Evolutionary conservation across 2,113 vertebrate genomes (phyloP), one percentile per base, ranked within the genome.

Genomic region (Cervus canadensis): DNA sequence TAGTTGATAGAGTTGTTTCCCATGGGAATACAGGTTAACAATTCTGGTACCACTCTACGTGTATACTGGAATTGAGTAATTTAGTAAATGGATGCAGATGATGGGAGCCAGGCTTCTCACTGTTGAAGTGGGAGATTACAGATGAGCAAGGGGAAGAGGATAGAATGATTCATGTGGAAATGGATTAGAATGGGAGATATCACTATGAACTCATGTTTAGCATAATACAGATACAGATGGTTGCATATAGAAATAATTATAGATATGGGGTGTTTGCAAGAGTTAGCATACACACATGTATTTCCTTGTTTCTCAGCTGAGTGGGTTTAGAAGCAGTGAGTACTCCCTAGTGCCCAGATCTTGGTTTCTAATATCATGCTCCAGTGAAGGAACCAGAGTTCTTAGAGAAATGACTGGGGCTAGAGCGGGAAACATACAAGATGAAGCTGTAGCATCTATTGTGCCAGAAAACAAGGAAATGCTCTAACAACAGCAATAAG

Each of bases 121-220:
- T 94, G 40, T 43, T 87, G 57, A 84, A 54, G 36, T 60, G n/a
- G 26, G 33, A 88, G 30, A 36, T 93, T 85, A 45, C 7, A 86
- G 33, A 43, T 62, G 33, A 90, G 56, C 26, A 50, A 96, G 17
- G n/a, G 48, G 43, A 93, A 76, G n/a, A 48, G 9, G 5, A 43
- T 93, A 76, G 82, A 93, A 78, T 84, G 81, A 78, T 50, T 71
- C 33, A 52, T 71, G 43, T 40, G 36, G 11, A 30, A 74, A 50
- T 67, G 48, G 45, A 96, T 87, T 89, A 91, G 91, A 96, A 33
- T 60, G 92, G 52, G 64, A 91, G 74, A 87, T 14, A 85, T 50
- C 36, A 91, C 43, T 62, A 0, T 90, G 78, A 95, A 76, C 56
- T 89, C 48, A 28, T 3, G 14, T 87, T 96, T 94, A 94, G 21